These are phyloP conservation scores for Charadrius vociferus DNA, from an alignment of 2,113 vertebrate species.

Conservation along the genomic window DNA sequence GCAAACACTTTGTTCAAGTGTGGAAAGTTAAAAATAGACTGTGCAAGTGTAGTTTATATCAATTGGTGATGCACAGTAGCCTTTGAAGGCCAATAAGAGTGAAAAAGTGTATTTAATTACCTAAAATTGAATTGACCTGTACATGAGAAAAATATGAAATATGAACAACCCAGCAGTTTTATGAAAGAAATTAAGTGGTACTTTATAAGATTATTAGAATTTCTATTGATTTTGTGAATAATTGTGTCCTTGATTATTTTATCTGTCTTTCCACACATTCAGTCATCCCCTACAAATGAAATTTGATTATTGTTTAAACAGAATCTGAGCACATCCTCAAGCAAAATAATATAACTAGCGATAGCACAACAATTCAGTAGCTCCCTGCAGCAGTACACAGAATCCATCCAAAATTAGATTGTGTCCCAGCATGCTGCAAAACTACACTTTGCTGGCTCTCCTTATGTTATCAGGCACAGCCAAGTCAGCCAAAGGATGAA, in stretches of 20 bases:
- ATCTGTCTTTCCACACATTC: constrained; percentile 2
- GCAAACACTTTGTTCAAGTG: constrained; percentile 42
- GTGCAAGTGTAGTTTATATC: constrained; percentile 21
- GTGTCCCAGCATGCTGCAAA: neutral
- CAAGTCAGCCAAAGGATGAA: neutral
- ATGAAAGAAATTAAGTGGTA: neutral
- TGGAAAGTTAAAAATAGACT: constrained; percentile 58
- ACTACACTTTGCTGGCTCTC: neutral
- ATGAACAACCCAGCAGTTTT: neutral
- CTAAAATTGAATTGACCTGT: constrained; percentile 17
- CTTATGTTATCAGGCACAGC: neutral
- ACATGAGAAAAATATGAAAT: neutral
- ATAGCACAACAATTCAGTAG: neutral
- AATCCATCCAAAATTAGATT: neutral
- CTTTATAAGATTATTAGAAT: constrained; percentile 23
- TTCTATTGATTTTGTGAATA: constrained; percentile 39
- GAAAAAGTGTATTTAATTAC: constrained; percentile 28
- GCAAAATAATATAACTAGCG: neutral
- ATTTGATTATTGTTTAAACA: constrained; percentile 38
- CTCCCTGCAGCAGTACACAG: neutral
- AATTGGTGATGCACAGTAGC: constrained; percentile 8
- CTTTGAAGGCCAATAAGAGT: neutral
- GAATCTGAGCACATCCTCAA: constrained; percentile 14
- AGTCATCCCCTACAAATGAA: neutral
- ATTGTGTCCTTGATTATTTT: constrained; percentile 11